Percentiles rank a stretch among this genome's conserved stretches.
These are phyloP conservation scores for Eulemur coronatus DNA, from an alignment of 2,797 vertebrate species.

Conservation along the genomic window DNA sequence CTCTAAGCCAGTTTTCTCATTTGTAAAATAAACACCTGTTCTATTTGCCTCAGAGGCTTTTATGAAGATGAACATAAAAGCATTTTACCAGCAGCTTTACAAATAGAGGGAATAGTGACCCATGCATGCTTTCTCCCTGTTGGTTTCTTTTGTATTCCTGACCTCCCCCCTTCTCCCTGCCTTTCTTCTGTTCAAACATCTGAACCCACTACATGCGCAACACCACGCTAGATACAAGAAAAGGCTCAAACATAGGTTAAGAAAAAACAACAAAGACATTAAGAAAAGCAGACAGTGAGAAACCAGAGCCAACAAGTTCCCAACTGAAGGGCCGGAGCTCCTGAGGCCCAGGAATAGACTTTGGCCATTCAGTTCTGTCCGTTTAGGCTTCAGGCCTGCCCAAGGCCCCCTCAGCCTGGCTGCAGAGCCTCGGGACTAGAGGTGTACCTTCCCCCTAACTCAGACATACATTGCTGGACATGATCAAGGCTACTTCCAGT, in stretches of 20 bases:
- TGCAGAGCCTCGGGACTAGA: background rate
- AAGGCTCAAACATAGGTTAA: background rate
- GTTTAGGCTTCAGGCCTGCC: background rate
- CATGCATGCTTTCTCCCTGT: background rate
- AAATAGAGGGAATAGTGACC: background rate
- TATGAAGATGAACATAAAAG: background rate
- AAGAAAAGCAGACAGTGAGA: background rate
- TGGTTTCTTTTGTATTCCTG: conserved; percentile 33
- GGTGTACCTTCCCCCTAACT: background rate
- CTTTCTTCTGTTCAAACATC: conserved; percentile 38
- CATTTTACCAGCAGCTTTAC: background rate
- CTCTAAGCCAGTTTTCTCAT: conserved; percentile 1
- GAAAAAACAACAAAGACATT: background rate
- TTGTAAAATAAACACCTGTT: conserved; percentile 42
- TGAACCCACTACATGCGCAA: background rate
- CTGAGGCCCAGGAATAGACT: background rate
- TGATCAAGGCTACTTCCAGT: background rate
- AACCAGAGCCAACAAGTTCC: background rate
- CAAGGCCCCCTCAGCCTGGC: background rate
- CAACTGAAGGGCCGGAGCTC: background rate
- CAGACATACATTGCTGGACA: background rate
- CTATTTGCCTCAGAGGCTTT: background rate
- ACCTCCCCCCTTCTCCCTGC: background rate
- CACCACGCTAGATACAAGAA: background rate
- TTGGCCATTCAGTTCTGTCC: background rate